Base-by-base conservation (phyloP, 2,888 invertebrate species). In the Creontiades dilutus region DNA sequence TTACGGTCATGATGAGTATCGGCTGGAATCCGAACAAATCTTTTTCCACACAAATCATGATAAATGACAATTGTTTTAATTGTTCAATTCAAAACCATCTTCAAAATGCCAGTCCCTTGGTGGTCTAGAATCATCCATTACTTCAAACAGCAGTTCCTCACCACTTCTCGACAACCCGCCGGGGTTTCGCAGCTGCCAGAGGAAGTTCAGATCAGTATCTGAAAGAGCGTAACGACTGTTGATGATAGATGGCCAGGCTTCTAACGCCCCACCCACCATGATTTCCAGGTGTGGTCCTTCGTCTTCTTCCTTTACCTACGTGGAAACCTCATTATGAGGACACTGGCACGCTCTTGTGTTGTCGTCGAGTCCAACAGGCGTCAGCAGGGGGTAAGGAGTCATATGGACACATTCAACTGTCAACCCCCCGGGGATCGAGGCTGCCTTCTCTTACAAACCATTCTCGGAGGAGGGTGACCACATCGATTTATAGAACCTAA, bases 261-360 rank as follows among this genome's bases (percentile, higher is more conserved):
- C 27, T 11, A 47, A 75, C 75, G 27, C 47, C 86, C 88, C 88
- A 88, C 88, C 88, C 88, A 88, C 88, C 46, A 28, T n/a, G 88
- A 88, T 88, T 80, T 88, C 88, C 88, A 88, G 88, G 88, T 88
- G 88, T 88, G 88, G 88, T 78, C 88, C 76, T 16, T 52, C 76
- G n/a, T 88, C 68, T 75, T 78, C 78, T 68, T 48, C 47, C 47
- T 52, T 52, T 27, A 14, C 82, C 47, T 48, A 47, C 27, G 52
- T 52, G 82, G 48, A 82, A 82, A 82, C 52, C 82, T 82, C 82
- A 82, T 82, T 82, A 82, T 52, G 81, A 81, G n/a, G 82, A 82
- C 82, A 14, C 47, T 75, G 86, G 86, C 86, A 86, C 86, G 86
- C 86, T 86, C 86, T 86, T 48, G 46, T 75, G 86, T 86, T 75